These are phyloP conservation scores for Xerus rutilus DNA, from an alignment of 2,797 vertebrate species.

Conservation along the genomic window DNA sequence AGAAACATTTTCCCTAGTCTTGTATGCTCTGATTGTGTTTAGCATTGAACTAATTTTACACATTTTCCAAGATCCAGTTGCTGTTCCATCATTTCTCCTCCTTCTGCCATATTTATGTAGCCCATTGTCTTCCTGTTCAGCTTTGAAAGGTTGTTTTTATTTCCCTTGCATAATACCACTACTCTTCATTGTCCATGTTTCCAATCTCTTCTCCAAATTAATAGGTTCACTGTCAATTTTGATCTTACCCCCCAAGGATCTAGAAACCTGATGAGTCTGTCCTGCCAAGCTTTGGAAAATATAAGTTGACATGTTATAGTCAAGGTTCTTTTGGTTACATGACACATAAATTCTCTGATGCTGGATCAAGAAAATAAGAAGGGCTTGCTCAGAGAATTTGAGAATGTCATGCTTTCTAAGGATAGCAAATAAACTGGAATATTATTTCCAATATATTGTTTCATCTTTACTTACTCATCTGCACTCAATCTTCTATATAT, in stretches of 20 bases:
- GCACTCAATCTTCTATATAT: neutral
- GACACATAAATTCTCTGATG: slow-evolving; percentile 58
- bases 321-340: slow-evolving; percentile 39
- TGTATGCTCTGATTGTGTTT: neutral
- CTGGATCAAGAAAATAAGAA: slow-evolving; percentile 54
- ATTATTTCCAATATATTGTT: neutral
- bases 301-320: neutral
- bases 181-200: neutral
- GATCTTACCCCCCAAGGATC: slow-evolving; percentile 28
- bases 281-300: slow-evolving; percentile 46
- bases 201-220: slow-evolving; percentile 11
- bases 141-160: neutral
- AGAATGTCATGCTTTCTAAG: slow-evolving; percentile 43
- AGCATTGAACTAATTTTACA: neutral
- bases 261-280: slow-evolving; percentile 53
- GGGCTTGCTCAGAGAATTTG: neutral
- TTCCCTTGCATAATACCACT: neutral
- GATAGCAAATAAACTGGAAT: neutral
- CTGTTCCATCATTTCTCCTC: neutral
- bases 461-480: neutral
- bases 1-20: neutral
- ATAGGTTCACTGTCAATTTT: slow-evolving; percentile 12
- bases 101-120: neutral
- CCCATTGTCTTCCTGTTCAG: neutral
- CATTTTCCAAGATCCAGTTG: neutral